Conservation (phyloP, 2,888 invertebrate genomes). For the Fabriciana adippe region DNA sequence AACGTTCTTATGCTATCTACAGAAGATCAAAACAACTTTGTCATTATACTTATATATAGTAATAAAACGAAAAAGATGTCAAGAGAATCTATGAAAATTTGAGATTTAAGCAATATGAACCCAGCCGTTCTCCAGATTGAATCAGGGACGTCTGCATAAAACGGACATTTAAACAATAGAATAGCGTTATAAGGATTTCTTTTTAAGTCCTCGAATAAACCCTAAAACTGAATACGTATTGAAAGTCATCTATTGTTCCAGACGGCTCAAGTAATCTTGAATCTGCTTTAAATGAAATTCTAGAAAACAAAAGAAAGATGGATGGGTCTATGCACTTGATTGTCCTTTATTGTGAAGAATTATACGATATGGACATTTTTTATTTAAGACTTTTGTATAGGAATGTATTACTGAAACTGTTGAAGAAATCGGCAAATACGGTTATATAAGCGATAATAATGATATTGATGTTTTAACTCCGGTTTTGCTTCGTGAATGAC, state of each 20-base stretch:
- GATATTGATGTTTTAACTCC: constrained; percentile 19
- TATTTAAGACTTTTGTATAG: neutral
- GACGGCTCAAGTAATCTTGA: constrained; percentile 36
- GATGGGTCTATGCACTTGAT: constrained; percentile 33
- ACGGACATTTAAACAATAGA: constrained; percentile 34
- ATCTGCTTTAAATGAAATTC: constrained; percentile 40
- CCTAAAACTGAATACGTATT: constrained; percentile 39
- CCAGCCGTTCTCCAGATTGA: constrained; percentile 24
- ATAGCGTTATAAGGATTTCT: constrained; percentile 34
- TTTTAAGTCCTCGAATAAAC: constrained; percentile 36
- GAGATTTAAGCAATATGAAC: constrained; percentile 15
- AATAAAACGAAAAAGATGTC: constrained; percentile 2
- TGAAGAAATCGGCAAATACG: neutral
- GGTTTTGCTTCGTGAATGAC: constrained; percentile 30
- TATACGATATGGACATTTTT: constrained; percentile 24
- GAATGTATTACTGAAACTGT: neutral
- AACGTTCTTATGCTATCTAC: no score
- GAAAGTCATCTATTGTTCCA: constrained; percentile 36
- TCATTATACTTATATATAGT: neutral
- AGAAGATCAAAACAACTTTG: no score
- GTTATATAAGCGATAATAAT: constrained; percentile 14
- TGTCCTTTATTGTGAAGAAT: constrained; percentile 26
- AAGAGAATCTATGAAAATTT: constrained; percentile 13
- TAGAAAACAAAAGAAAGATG: constrained; percentile 37
- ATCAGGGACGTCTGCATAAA: constrained; percentile 30